These are phyloP conservation scores for Mastigias papua DNA, from an alignment of 30 jellyfish, hydroid and myxozoan genomes.

Conservation along the genomic window DNA sequence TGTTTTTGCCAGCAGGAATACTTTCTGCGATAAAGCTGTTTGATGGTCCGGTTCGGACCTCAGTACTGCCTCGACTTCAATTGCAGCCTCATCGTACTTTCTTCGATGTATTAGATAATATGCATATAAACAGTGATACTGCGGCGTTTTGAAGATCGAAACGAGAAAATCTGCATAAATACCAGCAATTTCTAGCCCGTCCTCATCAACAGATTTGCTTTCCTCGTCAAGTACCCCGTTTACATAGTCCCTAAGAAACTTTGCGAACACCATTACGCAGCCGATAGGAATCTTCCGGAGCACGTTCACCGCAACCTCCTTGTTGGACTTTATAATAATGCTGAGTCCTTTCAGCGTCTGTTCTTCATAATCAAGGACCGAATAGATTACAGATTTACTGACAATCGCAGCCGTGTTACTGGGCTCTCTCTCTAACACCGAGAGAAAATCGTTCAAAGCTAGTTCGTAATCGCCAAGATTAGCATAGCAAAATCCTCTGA, in stretches of 20 bases:
- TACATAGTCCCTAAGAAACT: slow-evolving; percentile 40
- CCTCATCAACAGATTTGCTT: neutral
- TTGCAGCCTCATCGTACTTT: slow-evolving; percentile 43
- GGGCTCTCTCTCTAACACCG: slow-evolving; percentile 66
- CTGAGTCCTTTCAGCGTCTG: slow-evolving; percentile 53
- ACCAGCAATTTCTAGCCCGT: slow-evolving; percentile 16
- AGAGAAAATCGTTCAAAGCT: slow-evolving; percentile 74
- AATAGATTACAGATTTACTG: slow-evolving; percentile 78
- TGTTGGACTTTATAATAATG: slow-evolving; percentile 47
- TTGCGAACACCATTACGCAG: slow-evolving; percentile 59
- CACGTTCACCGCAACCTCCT: slow-evolving; percentile 51
- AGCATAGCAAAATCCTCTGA: slow-evolving; percentile 82
- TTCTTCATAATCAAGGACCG: slow-evolving; percentile 73
- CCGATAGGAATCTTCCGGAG: slow-evolving; percentile 70
- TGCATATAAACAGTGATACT: slow-evolving; percentile 26
- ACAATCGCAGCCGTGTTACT: slow-evolving; percentile 70
- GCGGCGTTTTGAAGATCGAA: slow-evolving; percentile 25
- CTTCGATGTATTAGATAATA: slow-evolving; percentile 50
- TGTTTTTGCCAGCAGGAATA: slow-evolving; percentile 23
- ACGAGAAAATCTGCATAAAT: slow-evolving; percentile 42
- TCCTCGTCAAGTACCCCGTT: slow-evolving; percentile 24
- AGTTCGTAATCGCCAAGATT: slow-evolving; percentile 75
- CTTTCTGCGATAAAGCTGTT: slow-evolving; percentile 47
- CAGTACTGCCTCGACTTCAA: slow-evolving; percentile 45
- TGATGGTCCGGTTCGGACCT: slow-evolving; percentile 15